A percentile compares a stretch with the other conserved stretches of the same genome.
These are phyloP conservation scores for Macrotus californicus DNA, from an alignment of 2,113 vertebrate species.

Conservation along the genomic window DNA sequence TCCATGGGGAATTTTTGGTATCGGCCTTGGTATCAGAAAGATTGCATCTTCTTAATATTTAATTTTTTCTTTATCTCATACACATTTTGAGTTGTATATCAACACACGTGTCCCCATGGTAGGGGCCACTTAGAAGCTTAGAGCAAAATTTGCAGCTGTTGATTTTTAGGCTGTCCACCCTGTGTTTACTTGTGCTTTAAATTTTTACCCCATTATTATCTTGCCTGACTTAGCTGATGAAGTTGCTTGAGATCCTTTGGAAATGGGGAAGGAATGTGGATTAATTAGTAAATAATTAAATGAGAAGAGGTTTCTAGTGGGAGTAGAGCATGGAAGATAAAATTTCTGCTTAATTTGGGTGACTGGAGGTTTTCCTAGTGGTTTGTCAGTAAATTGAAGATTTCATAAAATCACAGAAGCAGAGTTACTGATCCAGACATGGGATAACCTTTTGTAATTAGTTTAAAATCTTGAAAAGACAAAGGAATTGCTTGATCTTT, in stretches of 20 bases:
- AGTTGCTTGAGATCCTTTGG: slow-evolving; percentile 11
- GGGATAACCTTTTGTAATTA: slow-evolving; percentile 40
- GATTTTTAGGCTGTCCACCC: neutral
- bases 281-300: slow-evolving; percentile 56
- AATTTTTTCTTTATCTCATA: neutral
- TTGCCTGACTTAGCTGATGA: neutral
- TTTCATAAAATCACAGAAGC: neutral
- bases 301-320: slow-evolving; percentile 12
- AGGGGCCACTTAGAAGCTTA: neutral
- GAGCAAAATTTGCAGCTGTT: neutral
- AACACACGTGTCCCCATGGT: neutral
- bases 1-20: neutral
- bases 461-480: slow-evolving; percentile 21
- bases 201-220: neutral
- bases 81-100: neutral
- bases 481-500: slow-evolving; percentile 13
- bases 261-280: neutral
- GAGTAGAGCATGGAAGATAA: neutral
- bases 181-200: neutral
- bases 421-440: neutral
- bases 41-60: neutral
- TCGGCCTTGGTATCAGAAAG: neutral
- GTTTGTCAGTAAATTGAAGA: neutral
- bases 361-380: slow-evolving; percentile 11
- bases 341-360: slow-evolving; percentile 33